Percentiles rank a stretch among this genome's conserved stretches.
Conservation (phyloP, 1,140 invertebrate species). For the Lasioglossum albipes region DNA sequence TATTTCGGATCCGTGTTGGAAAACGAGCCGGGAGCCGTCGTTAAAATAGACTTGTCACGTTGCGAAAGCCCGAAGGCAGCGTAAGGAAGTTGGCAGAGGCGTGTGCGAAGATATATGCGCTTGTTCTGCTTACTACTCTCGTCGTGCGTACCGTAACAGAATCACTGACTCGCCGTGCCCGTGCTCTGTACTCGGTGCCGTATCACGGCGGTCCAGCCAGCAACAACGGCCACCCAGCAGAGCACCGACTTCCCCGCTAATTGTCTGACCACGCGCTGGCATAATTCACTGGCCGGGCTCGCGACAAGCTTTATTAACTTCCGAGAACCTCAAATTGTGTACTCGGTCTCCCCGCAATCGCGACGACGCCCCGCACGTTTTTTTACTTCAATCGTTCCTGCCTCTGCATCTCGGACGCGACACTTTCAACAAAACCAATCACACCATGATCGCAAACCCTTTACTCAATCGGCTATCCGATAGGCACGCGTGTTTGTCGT, state of each 20-base stretch:
- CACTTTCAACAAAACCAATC: too few relatives aligned
- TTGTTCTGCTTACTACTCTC: too few relatives aligned
- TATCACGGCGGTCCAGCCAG: neutral
- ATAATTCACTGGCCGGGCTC: neutral
- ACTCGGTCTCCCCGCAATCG: too few relatives aligned
- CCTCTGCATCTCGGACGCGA: too few relatives aligned
- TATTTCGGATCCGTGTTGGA: too few relatives aligned
- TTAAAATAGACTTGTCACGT: slow-evolving; percentile 29
- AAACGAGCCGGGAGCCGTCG: neutral
- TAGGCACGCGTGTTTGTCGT: too few relatives aligned
- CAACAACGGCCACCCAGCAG: slow-evolving; percentile 1
- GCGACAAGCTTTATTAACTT: neutral
- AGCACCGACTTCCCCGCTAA: slow-evolving; percentile 12
- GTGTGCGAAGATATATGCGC: slow-evolving; percentile 2
- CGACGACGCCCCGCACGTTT: neutral
- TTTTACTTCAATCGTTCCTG: too few relatives aligned
- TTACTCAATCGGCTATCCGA: too few relatives aligned
- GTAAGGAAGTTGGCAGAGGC: slow-evolving; percentile 52
- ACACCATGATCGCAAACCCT: too few relatives aligned
- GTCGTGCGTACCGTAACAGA: too few relatives aligned
- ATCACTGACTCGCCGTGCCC: neutral
- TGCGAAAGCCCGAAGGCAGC: slow-evolving; percentile 30
- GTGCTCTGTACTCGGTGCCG: neutral
- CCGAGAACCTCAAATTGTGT: neutral
- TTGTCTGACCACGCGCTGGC: slow-evolving; percentile 29